Base-by-base conservation (phyloP, 2,797 vertebrate genomes). In the Cynodonichthys magdalenae region DNA sequence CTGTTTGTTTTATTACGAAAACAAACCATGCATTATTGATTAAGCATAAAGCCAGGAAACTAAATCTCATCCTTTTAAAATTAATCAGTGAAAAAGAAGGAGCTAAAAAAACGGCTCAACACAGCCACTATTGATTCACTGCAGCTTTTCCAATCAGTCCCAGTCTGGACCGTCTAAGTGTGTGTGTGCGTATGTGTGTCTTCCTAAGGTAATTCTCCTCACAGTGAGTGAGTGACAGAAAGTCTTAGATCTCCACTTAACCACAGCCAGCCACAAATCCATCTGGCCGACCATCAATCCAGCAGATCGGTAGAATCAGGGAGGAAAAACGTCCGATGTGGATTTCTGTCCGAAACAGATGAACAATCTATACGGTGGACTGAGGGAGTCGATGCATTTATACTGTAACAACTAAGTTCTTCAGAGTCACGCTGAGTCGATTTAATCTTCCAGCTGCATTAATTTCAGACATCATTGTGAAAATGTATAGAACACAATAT, bases 201-300 rank as follows among this genome's bases (percentile, higher is more conserved):
- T 77, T 69, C 69, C 74, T 51, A 4, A 54, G 63, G 82, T 68
- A 75, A 64, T 75, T 73, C 64, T 75, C 58, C 75, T 69, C 69
- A 66, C 73, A 59, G 63, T 62, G 66, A 81, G 69, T 75, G 79
- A 83, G 65, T 73, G 85, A 80, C 82, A 83, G 70, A 85, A 70
- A 85, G 81, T 70, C 70, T 84, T 69, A 69, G 82, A 79, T 80
- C 66, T 79, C 71, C 69, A 76, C 71, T 88, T 77, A 79, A 84
- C 82, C 71, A 48, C 81, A 79, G 65, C 42, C 50, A 7, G 74
- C 81, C 65, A 59, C 76, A 81, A 74, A 84, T 88, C 77, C 79
- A 81, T 82, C 63, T 4, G 34, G 48, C 12, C 5, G 0, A 20
- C 66, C 76, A 80, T 87, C 59, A 70, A 88, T 81, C 69, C 2